These are phyloP conservation scores for Leptodirus hochenwartii DNA, from an alignment of 2,888 invertebrate genomes.

Conservation along the genomic window DNA sequence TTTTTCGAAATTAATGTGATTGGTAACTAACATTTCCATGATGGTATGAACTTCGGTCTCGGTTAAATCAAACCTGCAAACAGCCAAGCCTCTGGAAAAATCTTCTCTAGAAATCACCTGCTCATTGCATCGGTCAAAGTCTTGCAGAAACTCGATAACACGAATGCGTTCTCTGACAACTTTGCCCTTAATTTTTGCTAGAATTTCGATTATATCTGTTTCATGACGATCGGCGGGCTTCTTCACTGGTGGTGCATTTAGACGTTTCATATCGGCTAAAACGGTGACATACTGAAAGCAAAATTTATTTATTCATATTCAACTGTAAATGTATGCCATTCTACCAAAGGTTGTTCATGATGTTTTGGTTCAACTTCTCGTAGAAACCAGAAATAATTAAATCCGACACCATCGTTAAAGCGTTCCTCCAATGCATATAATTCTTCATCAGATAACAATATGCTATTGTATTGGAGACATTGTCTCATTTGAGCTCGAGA, in stretches of 20 bases:
- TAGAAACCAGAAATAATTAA: conserved; percentile 52
- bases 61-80: conserved; percentile 44
- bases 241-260: conserved; percentile 22
- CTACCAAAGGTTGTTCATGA: conserved; percentile 25
- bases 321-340: background rate
- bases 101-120: conserved; percentile 42
- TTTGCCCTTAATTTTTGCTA: conserved; percentile 59
- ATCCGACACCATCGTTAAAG: conserved; percentile 57
- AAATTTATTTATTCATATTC: conserved; percentile 1
- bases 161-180: conserved; percentile 47
- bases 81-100: conserved; percentile 51
- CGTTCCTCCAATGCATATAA: conserved; percentile 47
- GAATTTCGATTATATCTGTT: conserved; percentile 46
- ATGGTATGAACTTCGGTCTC: conserved; percentile 49
- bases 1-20: background rate
- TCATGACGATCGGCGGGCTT: conserved; percentile 27
- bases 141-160: conserved; percentile 44
- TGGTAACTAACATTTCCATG: conserved; percentile 43
- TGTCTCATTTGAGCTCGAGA: conserved; percentile 49
- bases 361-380: conserved; percentile 38
- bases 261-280: conserved; percentile 22
- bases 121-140: conserved; percentile 45
- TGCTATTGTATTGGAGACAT: conserved; percentile 46
- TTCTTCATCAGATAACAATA: conserved; percentile 46
- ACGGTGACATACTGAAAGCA: conserved; percentile 21